These are phyloP conservation scores for Julus scanicus DNA, from an alignment of 2,888 invertebrate species.

Conservation along the genomic window DNA sequence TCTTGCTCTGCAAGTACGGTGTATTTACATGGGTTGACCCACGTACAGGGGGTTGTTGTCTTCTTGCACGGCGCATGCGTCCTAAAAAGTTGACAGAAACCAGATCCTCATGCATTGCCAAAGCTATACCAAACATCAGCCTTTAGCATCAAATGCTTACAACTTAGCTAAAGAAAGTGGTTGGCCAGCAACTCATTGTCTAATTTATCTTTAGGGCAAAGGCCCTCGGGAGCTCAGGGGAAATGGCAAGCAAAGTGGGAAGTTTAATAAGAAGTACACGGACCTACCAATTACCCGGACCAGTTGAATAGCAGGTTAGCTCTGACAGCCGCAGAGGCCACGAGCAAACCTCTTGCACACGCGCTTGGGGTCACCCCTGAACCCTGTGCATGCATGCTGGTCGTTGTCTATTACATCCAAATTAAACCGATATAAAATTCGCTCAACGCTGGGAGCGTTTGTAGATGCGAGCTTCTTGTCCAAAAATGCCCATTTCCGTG, in stretches of 20 bases:
- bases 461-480: background rate
- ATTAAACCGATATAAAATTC: background rate
- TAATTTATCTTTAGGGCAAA: background rate
- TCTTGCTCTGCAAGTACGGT: no score
- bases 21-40: no score
- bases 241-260: constrained; percentile 26
- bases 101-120: background rate
- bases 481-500: background rate
- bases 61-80: background rate
- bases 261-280: constrained; percentile 2
- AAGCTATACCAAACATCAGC: background rate
- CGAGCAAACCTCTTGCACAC: constrained; percentile 18
- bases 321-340: constrained; percentile 22
- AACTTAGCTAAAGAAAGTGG: background rate
- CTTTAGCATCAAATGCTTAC: background rate
- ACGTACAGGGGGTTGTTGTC: no score
- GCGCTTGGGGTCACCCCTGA: constrained; percentile 22
- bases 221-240: background rate
- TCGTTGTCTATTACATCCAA: background rate
- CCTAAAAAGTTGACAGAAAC: background rate
- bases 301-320: constrained; percentile 20
- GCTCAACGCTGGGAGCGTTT: background rate
- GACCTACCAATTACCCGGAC: constrained; percentile 5
- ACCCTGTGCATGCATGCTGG: background rate
- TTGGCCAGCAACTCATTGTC: background rate